Evolutionary conservation across 2,888 invertebrate genomes (phyloP), one percentile per base, ranked within the genome.

Genomic region (Acheta domesticus): DNA sequence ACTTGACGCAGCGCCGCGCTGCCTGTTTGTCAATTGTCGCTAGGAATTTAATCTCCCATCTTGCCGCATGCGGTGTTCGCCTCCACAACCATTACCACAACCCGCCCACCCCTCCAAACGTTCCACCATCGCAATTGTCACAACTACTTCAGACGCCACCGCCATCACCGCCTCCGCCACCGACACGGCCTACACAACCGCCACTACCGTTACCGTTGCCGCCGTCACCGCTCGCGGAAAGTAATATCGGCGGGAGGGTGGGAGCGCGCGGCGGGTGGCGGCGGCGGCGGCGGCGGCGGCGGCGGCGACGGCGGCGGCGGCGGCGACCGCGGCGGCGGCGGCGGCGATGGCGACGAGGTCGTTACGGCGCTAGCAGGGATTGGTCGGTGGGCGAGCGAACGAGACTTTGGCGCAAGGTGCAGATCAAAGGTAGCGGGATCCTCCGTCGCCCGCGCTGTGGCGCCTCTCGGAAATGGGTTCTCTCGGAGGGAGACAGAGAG

Each of bases 1-100:
- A 62, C 62, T 62, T 62, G n/a, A 14, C 62, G 62, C 62, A 19
- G 62, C 62, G n/a, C 3, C 62, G 62, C 62, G 62, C 62, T 11
- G 62, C 62, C 62, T 16, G 62, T 62, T 62, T 62, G 16, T 62
- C 62, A 62, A 62, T 62, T 62, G 62, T 62, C 62, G 14, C 62
- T 62, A 62, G 62, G 62, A 62, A 62, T 62, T 62, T 62, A 62
- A 62, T 62, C 62, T 62, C n/a, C 62, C 62, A 62, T 62, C 62
- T 62, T n/a, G 62, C 62, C 62, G 62, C 62, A 62, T 16, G 62
- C 14, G 14, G 62, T n/a, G 16, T n/a, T 11, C 36, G 36, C 36
- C 62, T 19, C 62, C 4, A 62, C 12, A 62, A 62, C n/a, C 62
- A 16, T 5, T 62, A 14, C 14, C n/a, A 62, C n/a, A n/a, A 19